Percentiles rank a stretch among this genome's conserved stretches.
Evolutionary conservation across 2,797 vertebrate species (phyloP).

Genomic region (Antennarius maculatus): DNA sequence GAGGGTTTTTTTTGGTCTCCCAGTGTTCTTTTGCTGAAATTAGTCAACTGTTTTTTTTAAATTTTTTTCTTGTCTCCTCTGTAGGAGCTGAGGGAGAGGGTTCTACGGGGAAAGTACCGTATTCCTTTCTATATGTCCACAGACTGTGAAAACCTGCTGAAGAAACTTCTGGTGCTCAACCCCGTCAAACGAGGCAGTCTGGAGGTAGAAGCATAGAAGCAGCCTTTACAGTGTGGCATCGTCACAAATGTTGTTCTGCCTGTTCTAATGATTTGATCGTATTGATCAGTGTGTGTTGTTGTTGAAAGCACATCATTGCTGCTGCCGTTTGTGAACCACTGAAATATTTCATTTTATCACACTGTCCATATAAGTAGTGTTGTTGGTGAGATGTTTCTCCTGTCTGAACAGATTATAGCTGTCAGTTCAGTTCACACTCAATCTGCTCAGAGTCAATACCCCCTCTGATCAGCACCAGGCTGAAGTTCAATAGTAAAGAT

Average conservation of each 20-base stretch:
- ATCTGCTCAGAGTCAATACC: slow-evolving; percentile 35
- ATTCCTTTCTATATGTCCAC: slow-evolving; percentile 99
- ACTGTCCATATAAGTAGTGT: background rate
- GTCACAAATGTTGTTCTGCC: slow-evolving; percentile 5
- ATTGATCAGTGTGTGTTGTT: background rate
- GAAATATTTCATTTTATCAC: background rate
- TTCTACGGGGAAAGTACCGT: slow-evolving; percentile 94
- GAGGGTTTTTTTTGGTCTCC: background rate
- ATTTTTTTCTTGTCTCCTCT: slow-evolving; percentile 30
- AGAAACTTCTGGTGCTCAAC: slow-evolving; percentile 94
- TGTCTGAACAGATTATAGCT: slow-evolving; percentile 29
- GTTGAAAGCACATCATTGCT: slow-evolving; percentile 29
- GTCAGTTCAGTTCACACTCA: slow-evolving; percentile 25
- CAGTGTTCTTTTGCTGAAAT: background rate
- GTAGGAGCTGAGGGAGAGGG: slow-evolving; percentile 94
- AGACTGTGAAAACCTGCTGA: slow-evolving; percentile 98
- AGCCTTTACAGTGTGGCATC: background rate
- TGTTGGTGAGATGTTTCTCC: background rate
- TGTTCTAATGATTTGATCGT: slow-evolving; percentile 3
- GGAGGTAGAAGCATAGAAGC: slow-evolving; percentile 88
- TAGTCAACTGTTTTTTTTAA: slow-evolving; percentile 11
- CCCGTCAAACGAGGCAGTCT: slow-evolving; percentile 94
- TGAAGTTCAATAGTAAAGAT: slow-evolving; percentile 61
- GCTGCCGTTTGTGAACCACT: slow-evolving; percentile 27
- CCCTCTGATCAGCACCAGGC: slow-evolving; percentile 27